Evolutionary conservation across 1,140 invertebrate species (phyloP).

Genomic region (Coenobita brevimanus): DNA sequence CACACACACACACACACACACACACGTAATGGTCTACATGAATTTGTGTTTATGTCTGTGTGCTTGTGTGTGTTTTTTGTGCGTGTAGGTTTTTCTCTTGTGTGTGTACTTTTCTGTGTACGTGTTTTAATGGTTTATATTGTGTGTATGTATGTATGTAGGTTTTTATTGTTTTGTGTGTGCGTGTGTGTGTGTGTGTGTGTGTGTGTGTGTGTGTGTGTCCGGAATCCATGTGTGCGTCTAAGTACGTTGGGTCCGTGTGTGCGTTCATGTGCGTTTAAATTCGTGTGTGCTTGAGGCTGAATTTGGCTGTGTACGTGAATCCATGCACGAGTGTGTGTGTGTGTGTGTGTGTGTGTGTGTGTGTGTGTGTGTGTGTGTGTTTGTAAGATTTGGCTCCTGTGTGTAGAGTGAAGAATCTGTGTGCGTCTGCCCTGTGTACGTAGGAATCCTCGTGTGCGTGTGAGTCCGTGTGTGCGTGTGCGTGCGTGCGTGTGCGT

Average conservation of each 20-base stretch:
- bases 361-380: neutral
- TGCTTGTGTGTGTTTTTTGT: neutral
- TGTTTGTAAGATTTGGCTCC: too few species aligned
- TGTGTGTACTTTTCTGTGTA: too few species aligned
- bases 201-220: constrained; percentile 13
- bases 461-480: too few species aligned
- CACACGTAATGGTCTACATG: too few species aligned
- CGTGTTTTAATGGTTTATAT: neutral
- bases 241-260: neutral
- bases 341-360: constrained; percentile 5
- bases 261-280: neutral
- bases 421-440: neutral
- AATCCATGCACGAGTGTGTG: neutral
- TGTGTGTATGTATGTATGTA: constrained; percentile 5
- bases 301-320: neutral
- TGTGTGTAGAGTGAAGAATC: neutral
- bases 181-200: constrained; percentile 23
- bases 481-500: too few species aligned
- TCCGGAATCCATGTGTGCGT: neutral
- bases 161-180: too few species aligned
- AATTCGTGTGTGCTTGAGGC: neutral
- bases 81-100: too few species aligned
- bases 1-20: too few species aligned
- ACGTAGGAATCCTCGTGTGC: neutral
- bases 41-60: too few species aligned